phyloP scores from a whole-genome alignment of 2,113 vertebrate genomes.

The Vireo altiloquus region DNA sequence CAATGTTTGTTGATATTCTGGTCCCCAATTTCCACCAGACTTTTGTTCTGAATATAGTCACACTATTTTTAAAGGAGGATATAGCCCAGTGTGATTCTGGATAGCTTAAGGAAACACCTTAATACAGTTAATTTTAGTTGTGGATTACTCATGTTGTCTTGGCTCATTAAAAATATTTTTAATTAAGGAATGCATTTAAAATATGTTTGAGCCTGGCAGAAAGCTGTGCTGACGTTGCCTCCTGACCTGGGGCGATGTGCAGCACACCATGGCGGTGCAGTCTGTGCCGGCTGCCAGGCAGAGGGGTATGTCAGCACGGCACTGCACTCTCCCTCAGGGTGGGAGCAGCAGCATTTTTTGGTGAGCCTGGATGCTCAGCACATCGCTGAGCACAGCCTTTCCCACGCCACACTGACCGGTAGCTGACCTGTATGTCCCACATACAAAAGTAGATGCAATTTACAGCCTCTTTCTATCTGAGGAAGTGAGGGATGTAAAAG shows the following conservation, averaged over 20 bases:
- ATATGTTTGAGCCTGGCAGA: neutral
- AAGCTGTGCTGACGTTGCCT: neutral
- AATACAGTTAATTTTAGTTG: neutral
- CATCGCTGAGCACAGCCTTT: neutral
- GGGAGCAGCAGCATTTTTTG: neutral
- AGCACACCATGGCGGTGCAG: neutral
- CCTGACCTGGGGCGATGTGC: neutral
- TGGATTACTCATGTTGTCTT: neutral
- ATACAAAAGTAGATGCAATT: neutral
- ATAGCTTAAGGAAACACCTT: neutral
- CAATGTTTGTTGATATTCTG: neutral
- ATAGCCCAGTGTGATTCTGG: neutral
- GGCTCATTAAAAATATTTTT: neutral
- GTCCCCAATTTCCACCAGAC: neutral
- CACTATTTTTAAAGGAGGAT: neutral
- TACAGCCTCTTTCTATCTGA: neutral
- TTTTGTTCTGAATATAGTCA: neutral
- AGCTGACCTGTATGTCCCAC: neutral
- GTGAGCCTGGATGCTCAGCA: neutral
- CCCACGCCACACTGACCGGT: neutral
- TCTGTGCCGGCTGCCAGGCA: too few species aligned
- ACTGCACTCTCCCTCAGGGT: neutral
- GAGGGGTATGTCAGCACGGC: accelerated
- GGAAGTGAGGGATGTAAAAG: neutral
- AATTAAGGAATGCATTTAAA: neutral